Percentiles rank a stretch among this genome's conserved stretches.
Evolutionary conservation across 2,797 vertebrate species (phyloP).

Genomic region (Pangasius krempfi): DNA sequence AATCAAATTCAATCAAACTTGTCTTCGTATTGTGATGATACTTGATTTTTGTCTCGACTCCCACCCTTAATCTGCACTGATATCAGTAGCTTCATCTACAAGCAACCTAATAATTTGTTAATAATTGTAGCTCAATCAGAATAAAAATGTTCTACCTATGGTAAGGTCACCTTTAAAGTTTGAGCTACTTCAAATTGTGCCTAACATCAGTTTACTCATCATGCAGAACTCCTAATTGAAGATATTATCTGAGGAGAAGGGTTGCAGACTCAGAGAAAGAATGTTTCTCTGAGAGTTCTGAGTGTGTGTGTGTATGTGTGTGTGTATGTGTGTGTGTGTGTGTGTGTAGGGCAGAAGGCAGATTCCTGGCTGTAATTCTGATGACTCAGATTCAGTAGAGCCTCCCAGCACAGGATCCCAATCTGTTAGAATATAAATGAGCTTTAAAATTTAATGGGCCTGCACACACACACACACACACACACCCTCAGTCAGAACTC

Average conservation of each 20-base stretch:
- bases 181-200: constrained; percentile 53
- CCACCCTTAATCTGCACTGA: background rate
- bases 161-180: background rate
- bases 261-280: constrained; percentile 1
- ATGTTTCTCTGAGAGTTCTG: background rate
- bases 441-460: constrained; percentile 56
- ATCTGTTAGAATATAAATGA: constrained; percentile 68
- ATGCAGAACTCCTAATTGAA: constrained; percentile 59
- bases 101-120: background rate
- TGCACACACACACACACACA: constrained; percentile 8
- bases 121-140: background rate
- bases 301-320: background rate
- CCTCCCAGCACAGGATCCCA: constrained; percentile 45
- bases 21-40: background rate
- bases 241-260: constrained; percentile 57
- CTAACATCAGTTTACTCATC: constrained; percentile 53
- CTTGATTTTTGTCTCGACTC: background rate
- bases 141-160: background rate
- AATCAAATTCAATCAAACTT: background rate
- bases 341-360: constrained; percentile 41
- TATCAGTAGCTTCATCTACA: background rate
- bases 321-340: constrained; percentile 23
- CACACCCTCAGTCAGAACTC: background rate
- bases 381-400: constrained; percentile 68
- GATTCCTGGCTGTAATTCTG: constrained; percentile 61